Conservation (phyloP, 2,797 vertebrate genomes). For the Ctenochaetus hawaiiensis region DNA sequence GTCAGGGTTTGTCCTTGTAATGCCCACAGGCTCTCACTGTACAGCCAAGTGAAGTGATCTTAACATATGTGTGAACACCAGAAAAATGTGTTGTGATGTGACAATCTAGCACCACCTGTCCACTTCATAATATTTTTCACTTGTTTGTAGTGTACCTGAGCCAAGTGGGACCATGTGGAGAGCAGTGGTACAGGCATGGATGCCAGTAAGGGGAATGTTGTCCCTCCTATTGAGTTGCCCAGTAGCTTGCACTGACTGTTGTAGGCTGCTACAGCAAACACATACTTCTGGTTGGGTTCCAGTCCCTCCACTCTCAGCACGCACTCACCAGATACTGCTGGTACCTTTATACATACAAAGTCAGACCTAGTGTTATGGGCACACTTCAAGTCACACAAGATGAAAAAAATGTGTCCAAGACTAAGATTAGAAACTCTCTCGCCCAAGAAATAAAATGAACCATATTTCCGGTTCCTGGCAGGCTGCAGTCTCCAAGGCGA, state of each 20-base stretch:
- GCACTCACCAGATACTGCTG: slow-evolving; percentile 81
- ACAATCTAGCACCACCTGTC: background rate
- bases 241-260: slow-evolving; percentile 88
- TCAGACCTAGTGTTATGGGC: background rate
- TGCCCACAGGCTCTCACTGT: background rate
- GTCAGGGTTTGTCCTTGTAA: background rate
- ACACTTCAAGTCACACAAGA: background rate
- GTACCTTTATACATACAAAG: slow-evolving; percentile 84
- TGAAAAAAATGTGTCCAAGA: background rate
- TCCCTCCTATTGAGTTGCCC: slow-evolving; percentile 88
- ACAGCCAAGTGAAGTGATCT: background rate
- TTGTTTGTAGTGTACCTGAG: slow-evolving; percentile 68
- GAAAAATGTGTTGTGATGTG: slow-evolving; percentile 2
- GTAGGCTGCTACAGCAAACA: slow-evolving; percentile 95
- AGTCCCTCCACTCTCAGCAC: slow-evolving; percentile 88
- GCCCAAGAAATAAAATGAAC: slow-evolving; percentile 72
- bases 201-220: slow-evolving; percentile 90
- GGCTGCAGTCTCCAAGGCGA: slow-evolving; percentile 88
- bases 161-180: slow-evolving; percentile 89
- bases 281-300: slow-evolving; percentile 91
- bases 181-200: slow-evolving; percentile 88
- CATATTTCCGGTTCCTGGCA: slow-evolving; percentile 91
- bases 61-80: background rate
- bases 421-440: background rate
- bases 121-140: background rate